Conservation (phyloP, 2,888 invertebrate species). For the Eupithecia insigniata region DNA sequence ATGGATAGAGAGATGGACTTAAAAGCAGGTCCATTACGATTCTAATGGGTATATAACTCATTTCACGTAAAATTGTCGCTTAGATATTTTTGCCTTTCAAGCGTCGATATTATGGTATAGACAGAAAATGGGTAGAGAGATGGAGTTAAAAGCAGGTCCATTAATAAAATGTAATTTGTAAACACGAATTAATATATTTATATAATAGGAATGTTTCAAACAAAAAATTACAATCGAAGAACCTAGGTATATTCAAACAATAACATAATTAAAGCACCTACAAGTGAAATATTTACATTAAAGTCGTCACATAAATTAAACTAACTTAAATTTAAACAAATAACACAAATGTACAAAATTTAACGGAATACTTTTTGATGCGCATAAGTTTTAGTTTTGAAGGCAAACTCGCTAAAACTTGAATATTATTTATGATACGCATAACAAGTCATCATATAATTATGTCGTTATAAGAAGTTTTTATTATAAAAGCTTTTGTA, state of each 20-base stretch:
- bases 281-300: conserved; percentile 1
- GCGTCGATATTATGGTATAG: too few relatives aligned
- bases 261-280: neutral
- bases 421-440: neutral
- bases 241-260: neutral
- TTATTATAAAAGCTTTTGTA: neutral
- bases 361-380: neutral
- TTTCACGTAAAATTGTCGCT: too few relatives aligned
- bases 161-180: neutral
- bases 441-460: neutral
- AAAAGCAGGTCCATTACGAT: neutral
- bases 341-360: neutral
- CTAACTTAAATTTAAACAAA: neutral
- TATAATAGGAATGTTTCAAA: conserved; percentile 12
- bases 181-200: conserved; percentile 1
- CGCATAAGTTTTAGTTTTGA: neutral
- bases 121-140: neutral
- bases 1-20: neutral
- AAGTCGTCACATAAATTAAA: neutral
- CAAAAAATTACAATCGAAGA: conserved; percentile 6
- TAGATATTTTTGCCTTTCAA: too few relatives aligned
- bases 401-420: neutral
- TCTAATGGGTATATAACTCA: too few relatives aligned
- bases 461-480: neutral
- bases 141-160: neutral